These are phyloP conservation scores for Haliclystus octoradiatus DNA, from an alignment of 30 jellyfish, hydroid and myxozoan genomes.

Conservation along the genomic window DNA sequence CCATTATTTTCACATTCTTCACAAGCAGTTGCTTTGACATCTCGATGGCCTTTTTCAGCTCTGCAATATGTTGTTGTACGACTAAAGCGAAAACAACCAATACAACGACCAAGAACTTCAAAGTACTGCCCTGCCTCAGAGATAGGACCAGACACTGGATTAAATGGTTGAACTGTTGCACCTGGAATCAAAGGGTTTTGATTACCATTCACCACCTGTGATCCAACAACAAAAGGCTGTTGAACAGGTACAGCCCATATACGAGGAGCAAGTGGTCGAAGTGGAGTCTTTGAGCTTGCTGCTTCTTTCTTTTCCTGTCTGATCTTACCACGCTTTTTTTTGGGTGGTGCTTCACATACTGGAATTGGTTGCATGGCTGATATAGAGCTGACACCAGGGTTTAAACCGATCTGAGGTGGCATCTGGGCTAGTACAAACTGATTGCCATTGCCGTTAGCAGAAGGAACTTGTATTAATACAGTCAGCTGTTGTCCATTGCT, in stretches of 20 bases:
- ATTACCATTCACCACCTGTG: slow-evolving; percentile 26
- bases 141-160: slow-evolving; percentile 5
- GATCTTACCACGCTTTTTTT: slow-evolving; percentile 19
- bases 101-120: slow-evolving; percentile 94
- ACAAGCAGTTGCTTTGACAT: slow-evolving; percentile 92
- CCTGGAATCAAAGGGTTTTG: background rate
- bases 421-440: background rate
- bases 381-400: too few relatives aligned
- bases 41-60: slow-evolving; percentile 92
- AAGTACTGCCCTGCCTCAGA: slow-evolving; percentile 80
- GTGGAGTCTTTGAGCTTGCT: slow-evolving; percentile 14
- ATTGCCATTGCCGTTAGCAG: background rate
- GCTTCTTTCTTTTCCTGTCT: slow-evolving; percentile 12
- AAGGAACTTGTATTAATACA: background rate
- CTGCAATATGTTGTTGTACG: slow-evolving; percentile 98
- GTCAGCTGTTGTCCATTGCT: slow-evolving; percentile 25
- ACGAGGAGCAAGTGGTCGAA: slow-evolving; percentile 71
- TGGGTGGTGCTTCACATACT: background rate
- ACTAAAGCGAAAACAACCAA: slow-evolving; percentile 88
- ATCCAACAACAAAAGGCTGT: slow-evolving; percentile 39
- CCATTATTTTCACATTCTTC: slow-evolving; percentile 86
- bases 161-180: background rate
- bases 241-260: slow-evolving; percentile 63
- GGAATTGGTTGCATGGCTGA: slow-evolving; percentile 4
- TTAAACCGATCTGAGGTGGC: slow-evolving; percentile 1